Percentiles rank a stretch among this genome's conserved stretches.
These are phyloP conservation scores for Parauchenoglanis ngamensis DNA, from an alignment of 2,797 vertebrate genomes.

Conservation along the genomic window DNA sequence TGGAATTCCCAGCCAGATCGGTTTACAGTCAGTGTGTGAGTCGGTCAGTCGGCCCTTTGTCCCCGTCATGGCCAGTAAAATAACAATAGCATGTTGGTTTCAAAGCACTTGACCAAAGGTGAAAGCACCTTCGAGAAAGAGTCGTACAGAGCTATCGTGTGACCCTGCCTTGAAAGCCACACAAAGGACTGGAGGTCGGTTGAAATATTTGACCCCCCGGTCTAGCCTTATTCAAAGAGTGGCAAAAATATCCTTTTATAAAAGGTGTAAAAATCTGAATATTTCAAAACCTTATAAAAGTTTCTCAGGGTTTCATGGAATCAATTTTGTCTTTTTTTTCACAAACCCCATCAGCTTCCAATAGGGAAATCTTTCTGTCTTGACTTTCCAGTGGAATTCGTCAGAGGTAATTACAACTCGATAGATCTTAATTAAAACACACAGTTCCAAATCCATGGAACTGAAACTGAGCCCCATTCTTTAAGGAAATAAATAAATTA, in stretches of 20 bases:
- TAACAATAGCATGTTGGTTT: conserved; percentile 77
- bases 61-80: conserved; percentile 76
- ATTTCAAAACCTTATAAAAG: conserved; percentile 19
- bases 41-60: conserved; percentile 67
- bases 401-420: conserved; percentile 2
- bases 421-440: conserved; percentile 13
- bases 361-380: background rate
- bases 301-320: background rate
- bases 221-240: conserved; percentile 64
- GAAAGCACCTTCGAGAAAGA: conserved; percentile 63
- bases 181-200: conserved; percentile 53
- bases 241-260: conserved; percentile 64
- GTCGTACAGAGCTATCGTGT: conserved; percentile 70
- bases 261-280: conserved; percentile 46
- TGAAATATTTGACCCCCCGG: conserved; percentile 61
- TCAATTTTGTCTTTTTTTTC: background rate
- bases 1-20: conserved; percentile 87
- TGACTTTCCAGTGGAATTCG: conserved; percentile 12
- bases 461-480: background rate
- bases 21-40: conserved; percentile 76
- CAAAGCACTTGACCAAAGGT: conserved; percentile 71
- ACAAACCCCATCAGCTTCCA: background rate
- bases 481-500: conserved; percentile 1
- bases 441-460: background rate
- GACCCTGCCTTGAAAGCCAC: conserved; percentile 72